These are phyloP conservation scores for Blera fallax DNA, from an alignment of 2,888 invertebrate genomes.

Conservation along the genomic window DNA sequence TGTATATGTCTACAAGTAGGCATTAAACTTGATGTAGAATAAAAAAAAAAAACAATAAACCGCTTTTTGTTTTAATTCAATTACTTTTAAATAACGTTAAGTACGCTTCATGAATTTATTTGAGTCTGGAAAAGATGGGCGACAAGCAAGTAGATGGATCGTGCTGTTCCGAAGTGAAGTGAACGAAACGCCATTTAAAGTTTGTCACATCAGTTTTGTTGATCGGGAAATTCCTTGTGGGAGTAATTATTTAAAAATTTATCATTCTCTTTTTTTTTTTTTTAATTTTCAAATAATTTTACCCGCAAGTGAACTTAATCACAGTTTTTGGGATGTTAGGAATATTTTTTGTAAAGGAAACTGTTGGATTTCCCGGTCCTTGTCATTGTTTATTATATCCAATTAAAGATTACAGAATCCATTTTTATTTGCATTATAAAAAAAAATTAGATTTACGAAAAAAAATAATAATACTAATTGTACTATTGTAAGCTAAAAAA, in stretches of 20 bases:
- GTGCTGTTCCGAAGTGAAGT: conserved; percentile 36
- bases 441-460: conserved; percentile 21
- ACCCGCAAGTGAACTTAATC: conserved; percentile 44
- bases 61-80: conserved; percentile 53
- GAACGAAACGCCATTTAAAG: conserved; percentile 73
- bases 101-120: conserved; percentile 58
- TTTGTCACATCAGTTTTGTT: conserved; percentile 83
- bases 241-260: conserved; percentile 41
- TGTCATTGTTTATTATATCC: conserved; percentile 76
- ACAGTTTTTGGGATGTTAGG: conserved; percentile 53
- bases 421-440: conserved; percentile 5
- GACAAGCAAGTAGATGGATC: conserved; percentile 81
- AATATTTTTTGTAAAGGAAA: conserved; percentile 57
- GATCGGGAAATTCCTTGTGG: conserved; percentile 82
- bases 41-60: conserved; percentile 21
- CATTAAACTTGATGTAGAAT: conserved; percentile 45
- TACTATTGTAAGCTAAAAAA: conserved; percentile 45
- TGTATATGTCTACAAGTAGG: conserved; percentile 64
- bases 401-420: conserved; percentile 10
- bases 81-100: conserved; percentile 25
- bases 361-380: conserved; percentile 82
- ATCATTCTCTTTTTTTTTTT: conserved; percentile 36
- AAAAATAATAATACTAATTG: conserved; percentile 36
- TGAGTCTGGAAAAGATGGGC: conserved; percentile 80
- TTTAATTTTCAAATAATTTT: conserved; percentile 47